phyloP scores from a whole-genome alignment of 2,888 invertebrate species.

The Polydrusus cervinus region DNA sequence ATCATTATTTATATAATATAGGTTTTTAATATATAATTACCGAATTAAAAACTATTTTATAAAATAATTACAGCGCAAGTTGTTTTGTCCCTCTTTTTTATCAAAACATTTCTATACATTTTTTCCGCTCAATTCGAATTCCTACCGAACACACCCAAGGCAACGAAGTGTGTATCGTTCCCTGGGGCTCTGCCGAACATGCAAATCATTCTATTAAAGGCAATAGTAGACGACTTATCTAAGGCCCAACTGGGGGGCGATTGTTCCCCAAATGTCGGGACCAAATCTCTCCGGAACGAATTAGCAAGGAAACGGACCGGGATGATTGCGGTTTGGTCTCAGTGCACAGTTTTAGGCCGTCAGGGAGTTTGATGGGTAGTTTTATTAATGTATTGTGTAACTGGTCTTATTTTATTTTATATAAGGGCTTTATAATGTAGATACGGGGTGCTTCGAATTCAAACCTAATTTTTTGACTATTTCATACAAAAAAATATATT shows the following conservation, averaged over 20 bases:
- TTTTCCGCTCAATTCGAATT: neutral
- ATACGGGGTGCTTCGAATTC: too few relatives aligned
- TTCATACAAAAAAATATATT: too few relatives aligned
- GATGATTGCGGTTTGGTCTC: slow-evolving; percentile 27
- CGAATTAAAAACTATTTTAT: too few relatives aligned
- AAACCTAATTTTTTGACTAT: too few relatives aligned
- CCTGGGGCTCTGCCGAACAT: slow-evolving; percentile 49
- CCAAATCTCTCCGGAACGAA: slow-evolving; percentile 52
- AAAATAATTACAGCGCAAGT: too few relatives aligned
- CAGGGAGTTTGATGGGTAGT: slow-evolving; percentile 13
- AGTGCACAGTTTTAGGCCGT: slow-evolving; percentile 5
- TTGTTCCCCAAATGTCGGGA: slow-evolving; percentile 49
- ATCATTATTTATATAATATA: too few relatives aligned
- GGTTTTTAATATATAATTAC: too few relatives aligned
- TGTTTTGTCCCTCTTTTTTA: neutral
- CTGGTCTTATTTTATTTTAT: neutral
- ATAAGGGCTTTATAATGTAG: neutral
- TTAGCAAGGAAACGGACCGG: slow-evolving; percentile 46
- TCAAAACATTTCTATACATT: neutral
- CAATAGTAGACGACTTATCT: slow-evolving; percentile 46
- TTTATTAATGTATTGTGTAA: slow-evolving; percentile 3
- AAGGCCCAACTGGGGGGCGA: slow-evolving; percentile 41
- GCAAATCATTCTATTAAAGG: slow-evolving; percentile 55
- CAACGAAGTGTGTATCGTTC: slow-evolving; percentile 23
- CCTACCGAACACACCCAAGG: neutral